Evolutionary conservation across 2,888 invertebrate genomes (phyloP), one percentile per base, ranked within the genome.

Genomic region (Entomobrya multifasciata): DNA sequence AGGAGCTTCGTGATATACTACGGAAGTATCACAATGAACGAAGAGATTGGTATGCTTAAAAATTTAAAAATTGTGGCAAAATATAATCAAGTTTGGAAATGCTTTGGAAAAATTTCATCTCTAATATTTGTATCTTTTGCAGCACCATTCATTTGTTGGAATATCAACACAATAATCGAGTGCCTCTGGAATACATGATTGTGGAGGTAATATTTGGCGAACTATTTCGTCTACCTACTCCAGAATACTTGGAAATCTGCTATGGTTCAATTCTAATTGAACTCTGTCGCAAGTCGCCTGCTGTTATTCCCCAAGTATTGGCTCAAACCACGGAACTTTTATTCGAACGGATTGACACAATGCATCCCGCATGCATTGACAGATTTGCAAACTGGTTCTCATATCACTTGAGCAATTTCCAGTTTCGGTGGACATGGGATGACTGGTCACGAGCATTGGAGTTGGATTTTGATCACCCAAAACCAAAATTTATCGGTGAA

Each of bases 391-490:
- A 95, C 92, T 99, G 99, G 99, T 99, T 99, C 93, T 95, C 97
- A 0, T 99, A 99, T 93, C 99, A 99, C 93, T 94, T 99, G 93
- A 99, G 99, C 92, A 99, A 99, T 93, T 99, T 99, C 93, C 99
- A 99, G 93, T 99, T 98, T 92, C 95, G 98, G 79, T 99, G 99
- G 99, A 97, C 97, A 1, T 99, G 99, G 99, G 97, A 97, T 90
- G 98, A 98, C 92, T 98, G 98, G 98, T 96, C 96, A 92, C 95
- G 95, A 15, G 97, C 97, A 91, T 93, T 97, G n/a, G 94, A 95
- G 89, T 93, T 97, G 27, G 97, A 97, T 92, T 92, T 94, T 0
- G 97, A 98, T 92, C 96, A 97, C 93, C 99, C 99, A 0, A 96
- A 98, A 91, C 97, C 98, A 0, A 96, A 98, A 92, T 99, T 99